Evolutionary conservation across 2,113 vertebrate genomes (phyloP).

Genomic region (Delphinapterus leucas): DNA sequence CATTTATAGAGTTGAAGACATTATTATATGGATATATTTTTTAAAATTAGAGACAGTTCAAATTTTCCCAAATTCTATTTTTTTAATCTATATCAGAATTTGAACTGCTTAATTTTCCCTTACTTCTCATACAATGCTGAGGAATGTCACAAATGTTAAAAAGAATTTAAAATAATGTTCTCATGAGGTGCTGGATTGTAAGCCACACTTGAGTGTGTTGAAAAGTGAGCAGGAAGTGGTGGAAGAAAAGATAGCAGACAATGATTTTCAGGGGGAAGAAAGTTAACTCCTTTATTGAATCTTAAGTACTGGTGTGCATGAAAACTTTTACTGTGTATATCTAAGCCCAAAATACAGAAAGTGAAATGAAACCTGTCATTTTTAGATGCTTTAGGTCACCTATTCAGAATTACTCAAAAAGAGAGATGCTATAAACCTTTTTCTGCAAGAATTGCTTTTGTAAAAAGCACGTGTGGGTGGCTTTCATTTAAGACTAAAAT

Average conservation of each 20-base stretch:
- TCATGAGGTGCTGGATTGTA: neutral
- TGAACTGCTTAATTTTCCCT: neutral
- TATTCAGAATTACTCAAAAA: neutral
- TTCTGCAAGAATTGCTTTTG: slow-evolving; percentile 14
- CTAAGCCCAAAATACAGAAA: neutral
- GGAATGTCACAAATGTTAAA: neutral
- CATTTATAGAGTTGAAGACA: neutral
- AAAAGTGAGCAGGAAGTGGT: neutral
- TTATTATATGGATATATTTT: neutral
- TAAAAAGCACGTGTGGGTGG: neutral
- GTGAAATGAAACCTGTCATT: slow-evolving; percentile 39
- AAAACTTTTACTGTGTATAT: neutral
- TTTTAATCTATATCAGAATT: neutral
- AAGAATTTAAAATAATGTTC: neutral
- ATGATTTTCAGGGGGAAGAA: neutral
- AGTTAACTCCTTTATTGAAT: neutral
- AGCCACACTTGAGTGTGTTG: neutral
- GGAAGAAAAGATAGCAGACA: neutral
- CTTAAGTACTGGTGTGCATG: slow-evolving; percentile 10
- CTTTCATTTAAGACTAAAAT: slow-evolving; percentile 58
- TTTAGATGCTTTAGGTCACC: neutral
- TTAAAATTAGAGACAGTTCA: neutral
- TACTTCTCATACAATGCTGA: neutral
- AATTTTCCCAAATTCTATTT: neutral
- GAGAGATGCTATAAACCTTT: neutral